A percentile compares a stretch with the other conserved stretches of the same genome.
phyloP scores from a whole-genome alignment of 2,888 invertebrate species.

The Heteromyza rotundicornis region DNA sequence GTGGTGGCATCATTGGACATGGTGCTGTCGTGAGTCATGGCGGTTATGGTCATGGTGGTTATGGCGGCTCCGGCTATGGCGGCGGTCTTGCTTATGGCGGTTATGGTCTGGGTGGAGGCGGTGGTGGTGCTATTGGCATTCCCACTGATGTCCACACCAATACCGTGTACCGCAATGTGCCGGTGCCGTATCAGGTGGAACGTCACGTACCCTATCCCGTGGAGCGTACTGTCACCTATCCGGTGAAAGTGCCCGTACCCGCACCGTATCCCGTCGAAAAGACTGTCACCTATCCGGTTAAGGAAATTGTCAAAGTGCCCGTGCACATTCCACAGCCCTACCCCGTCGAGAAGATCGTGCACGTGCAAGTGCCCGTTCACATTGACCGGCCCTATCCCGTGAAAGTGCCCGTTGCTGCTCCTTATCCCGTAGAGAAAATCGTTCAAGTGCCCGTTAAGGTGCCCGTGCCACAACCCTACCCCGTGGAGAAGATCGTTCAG shows the following conservation, averaged over 20 bases:
- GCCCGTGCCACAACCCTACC: constrained; percentile 82
- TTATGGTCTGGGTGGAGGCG: constrained; percentile 44
- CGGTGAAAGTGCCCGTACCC: constrained; percentile 74
- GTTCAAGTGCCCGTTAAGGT: constrained; percentile 80
- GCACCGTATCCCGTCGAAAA: constrained; percentile 81
- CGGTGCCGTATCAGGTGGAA: constrained; percentile 73
- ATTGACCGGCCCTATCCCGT: constrained; percentile 81
- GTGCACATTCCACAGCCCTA: constrained; percentile 77
- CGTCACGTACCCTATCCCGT: constrained; percentile 74
- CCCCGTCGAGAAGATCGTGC: constrained; percentile 80
- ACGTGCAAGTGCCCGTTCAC: constrained; percentile 71
- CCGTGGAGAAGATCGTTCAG: constrained; percentile 77
- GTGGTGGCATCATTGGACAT: constrained; percentile 27
- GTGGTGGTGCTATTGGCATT: constrained; percentile 57
- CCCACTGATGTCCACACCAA: constrained; percentile 69
- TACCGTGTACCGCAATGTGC: constrained; percentile 75
- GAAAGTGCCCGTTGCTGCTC: constrained; percentile 79
- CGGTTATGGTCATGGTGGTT: constrained; percentile 58
- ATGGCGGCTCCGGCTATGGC: constrained; percentile 41
- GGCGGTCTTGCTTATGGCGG: constrained; percentile 34
- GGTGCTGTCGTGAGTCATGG: constrained; percentile 56
- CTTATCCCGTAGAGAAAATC: constrained; percentile 82
- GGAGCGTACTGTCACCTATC: constrained; percentile 71
- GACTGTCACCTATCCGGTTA: constrained; percentile 79
- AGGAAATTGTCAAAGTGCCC: constrained; percentile 75